These are phyloP conservation scores for Mylabris sibirica DNA, from an alignment of 2,888 invertebrate species.

Conservation along the genomic window DNA sequence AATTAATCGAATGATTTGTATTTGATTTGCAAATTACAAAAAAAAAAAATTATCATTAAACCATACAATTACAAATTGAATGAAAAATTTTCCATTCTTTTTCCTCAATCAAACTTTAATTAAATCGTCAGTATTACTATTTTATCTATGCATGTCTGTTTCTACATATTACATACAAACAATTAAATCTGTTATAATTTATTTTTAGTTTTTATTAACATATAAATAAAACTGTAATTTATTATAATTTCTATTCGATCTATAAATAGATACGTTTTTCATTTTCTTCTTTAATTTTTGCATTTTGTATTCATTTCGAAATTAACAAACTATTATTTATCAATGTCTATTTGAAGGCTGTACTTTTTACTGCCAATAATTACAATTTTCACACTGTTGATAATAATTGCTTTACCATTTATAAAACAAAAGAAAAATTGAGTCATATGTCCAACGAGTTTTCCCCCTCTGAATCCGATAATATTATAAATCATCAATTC, in stretches of 20 bases:
- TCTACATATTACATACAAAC: too few relatives aligned
- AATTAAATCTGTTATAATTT: background rate
- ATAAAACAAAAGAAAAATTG: too few relatives aligned
- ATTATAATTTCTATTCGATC: background rate
- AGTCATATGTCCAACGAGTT: too few relatives aligned
- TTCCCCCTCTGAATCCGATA: background rate
- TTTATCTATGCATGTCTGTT: background rate
- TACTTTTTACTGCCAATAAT: background rate
- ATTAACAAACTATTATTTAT: background rate
- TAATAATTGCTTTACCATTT: background rate
- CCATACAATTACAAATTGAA: too few relatives aligned
- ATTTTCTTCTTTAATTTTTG: background rate
- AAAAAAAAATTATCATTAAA: background rate
- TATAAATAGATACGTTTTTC: conserved; percentile 1
- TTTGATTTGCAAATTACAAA: background rate
- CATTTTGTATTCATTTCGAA: background rate
- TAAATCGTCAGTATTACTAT: background rate
- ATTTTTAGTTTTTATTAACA: background rate
- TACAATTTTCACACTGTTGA: background rate
- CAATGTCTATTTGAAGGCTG: background rate
- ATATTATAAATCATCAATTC: background rate
- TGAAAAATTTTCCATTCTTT: too few relatives aligned
- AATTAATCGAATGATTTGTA: background rate
- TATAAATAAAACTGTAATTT: background rate
- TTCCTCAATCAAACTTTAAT: background rate